Conservation (phyloP, 2,888 invertebrate species). For the Tryphoninae sp. region DNA sequence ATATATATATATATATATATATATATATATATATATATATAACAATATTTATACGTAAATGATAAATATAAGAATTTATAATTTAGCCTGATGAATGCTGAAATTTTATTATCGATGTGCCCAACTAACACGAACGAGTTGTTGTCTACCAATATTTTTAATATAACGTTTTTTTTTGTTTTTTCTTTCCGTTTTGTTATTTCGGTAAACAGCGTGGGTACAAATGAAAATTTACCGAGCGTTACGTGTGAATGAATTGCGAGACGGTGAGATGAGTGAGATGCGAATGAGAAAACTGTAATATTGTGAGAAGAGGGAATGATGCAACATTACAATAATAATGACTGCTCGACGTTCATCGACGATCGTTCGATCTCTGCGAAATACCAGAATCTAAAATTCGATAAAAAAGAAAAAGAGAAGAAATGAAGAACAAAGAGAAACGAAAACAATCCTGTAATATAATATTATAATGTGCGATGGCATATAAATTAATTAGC, state of each 20-base stretch:
- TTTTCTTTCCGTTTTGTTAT: slow-evolving; percentile 27
- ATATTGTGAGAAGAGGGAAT: slow-evolving; percentile 30
- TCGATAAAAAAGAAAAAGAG: neutral
- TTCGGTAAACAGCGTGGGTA: slow-evolving; percentile 34
- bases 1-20: slow-evolving; percentile 67
- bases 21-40: slow-evolving; percentile 59
- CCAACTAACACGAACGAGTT: slow-evolving; percentile 63
- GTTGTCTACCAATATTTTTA: slow-evolving; percentile 41
- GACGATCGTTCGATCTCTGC: slow-evolving; percentile 61
- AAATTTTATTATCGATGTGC: slow-evolving; percentile 73
- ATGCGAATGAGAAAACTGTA: slow-evolving; percentile 29
- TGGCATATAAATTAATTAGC: slow-evolving; percentile 70
- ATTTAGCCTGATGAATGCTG: slow-evolving; percentile 71
- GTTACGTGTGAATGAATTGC: slow-evolving; percentile 48
- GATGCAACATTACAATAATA: slow-evolving; percentile 68
- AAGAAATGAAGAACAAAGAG: neutral
- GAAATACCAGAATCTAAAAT: slow-evolving; percentile 67
- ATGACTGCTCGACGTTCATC: slow-evolving; percentile 62
- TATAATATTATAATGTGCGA: slow-evolving; percentile 23
- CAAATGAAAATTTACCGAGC: slow-evolving; percentile 47
- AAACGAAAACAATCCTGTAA: slow-evolving; percentile 46
- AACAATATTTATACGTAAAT: slow-evolving; percentile 75
- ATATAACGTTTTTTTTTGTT: slow-evolving; percentile 32
- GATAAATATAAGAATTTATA: slow-evolving; percentile 66
- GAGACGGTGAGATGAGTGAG: slow-evolving; percentile 41